Evolutionary conservation across 1,140 invertebrate genomes (phyloP).

Genomic region (Neelides sp.): DNA sequence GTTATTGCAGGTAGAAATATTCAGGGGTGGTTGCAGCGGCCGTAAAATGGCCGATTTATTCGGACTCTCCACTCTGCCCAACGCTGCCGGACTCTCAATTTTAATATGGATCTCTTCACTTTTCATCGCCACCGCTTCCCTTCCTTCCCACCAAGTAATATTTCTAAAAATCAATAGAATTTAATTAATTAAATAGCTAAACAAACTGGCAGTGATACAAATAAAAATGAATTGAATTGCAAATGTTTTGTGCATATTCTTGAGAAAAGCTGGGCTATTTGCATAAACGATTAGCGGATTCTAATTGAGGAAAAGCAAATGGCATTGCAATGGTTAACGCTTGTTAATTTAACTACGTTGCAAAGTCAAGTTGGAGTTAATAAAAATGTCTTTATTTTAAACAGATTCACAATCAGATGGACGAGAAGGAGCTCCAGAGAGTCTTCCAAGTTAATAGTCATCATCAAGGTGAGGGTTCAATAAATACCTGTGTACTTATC

Average conservation of each 20-base stretch:
- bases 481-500: not conserved
- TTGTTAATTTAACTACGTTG: too few species aligned
- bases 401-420: conserved; percentile 66
- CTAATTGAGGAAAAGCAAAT: too few species aligned
- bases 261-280: too few species aligned
- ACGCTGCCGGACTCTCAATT: not conserved
- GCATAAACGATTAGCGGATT: too few species aligned
- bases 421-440: conserved; percentile 57
- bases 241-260: too few species aligned
- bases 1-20: conserved; percentile 22
- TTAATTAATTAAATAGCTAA: too few species aligned
- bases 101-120: conserved; percentile 30
- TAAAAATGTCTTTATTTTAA: too few species aligned
- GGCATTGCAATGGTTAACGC: too few species aligned
- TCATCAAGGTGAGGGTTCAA: conserved; percentile 47
- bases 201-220: too few species aligned
- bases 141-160: conserved; percentile 28
- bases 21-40: conserved; percentile 21
- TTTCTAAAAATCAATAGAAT: conserved; percentile 1
- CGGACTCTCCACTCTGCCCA: conserved; percentile 13
- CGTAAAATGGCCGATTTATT: conserved; percentile 29
- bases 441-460: conserved; percentile 67
- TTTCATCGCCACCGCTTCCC: conserved; percentile 16
- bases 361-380: too few species aligned
- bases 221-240: too few species aligned